Conservation (phyloP, 2,888 invertebrate genomes). For the Ischnura elegans region DNA sequence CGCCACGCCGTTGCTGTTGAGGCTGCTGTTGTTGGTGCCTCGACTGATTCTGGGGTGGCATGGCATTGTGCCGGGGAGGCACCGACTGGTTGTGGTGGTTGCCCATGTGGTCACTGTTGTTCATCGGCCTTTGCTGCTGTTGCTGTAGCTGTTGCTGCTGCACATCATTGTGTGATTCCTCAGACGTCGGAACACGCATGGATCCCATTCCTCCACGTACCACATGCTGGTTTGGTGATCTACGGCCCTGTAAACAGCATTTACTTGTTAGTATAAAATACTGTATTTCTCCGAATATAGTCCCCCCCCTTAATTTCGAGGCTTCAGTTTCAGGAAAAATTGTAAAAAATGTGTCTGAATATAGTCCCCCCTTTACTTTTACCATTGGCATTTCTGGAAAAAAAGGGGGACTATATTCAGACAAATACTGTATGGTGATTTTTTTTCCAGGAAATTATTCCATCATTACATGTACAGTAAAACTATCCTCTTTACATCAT, state of each 20-base stretch:
- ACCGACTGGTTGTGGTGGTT: background rate
- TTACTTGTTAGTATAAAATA: too few relatives aligned
- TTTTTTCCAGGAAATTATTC: too few relatives aligned
- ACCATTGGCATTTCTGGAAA: too few relatives aligned
- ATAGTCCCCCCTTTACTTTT: too few relatives aligned
- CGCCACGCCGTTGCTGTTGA: background rate
- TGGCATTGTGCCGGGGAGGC: background rate
- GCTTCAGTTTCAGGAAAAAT: too few relatives aligned
- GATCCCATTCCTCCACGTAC: constrained; percentile 30
- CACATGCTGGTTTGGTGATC: constrained; percentile 46
- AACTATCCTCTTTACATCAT: too few relatives aligned
- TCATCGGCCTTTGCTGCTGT: constrained; percentile 53
- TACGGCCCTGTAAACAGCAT: background rate
- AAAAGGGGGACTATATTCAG: too few relatives aligned
- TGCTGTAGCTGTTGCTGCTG: constrained; percentile 60
- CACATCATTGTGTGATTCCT: constrained; percentile 61
- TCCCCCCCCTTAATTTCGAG: too few relatives aligned
- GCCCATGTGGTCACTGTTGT: constrained; percentile 9
- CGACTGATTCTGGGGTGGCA: constrained; percentile 20
- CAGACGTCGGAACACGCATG: constrained; percentile 5
- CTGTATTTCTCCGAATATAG: too few relatives aligned
- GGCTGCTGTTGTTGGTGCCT: constrained; percentile 5
- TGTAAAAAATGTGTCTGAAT: too few relatives aligned
- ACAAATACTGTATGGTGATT: too few relatives aligned
- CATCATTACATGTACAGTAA: too few relatives aligned